Conservation (phyloP, 2,888 invertebrate species). For the Morpho helenor region DNA sequence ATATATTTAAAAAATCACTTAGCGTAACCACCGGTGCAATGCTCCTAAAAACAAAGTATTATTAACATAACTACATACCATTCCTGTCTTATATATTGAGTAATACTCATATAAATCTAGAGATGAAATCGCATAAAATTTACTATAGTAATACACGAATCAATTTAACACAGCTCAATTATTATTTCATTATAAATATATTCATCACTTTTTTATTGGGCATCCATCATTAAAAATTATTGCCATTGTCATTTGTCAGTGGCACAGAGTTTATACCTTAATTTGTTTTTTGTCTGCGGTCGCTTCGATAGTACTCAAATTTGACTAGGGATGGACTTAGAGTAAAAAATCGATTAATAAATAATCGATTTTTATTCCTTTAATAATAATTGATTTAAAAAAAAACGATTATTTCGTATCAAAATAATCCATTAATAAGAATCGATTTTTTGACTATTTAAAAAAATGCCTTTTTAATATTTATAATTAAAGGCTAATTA, state of each 20-base stretch:
- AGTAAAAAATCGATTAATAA: too few species aligned
- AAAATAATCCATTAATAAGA: too few species aligned
- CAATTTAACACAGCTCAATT: constrained; percentile 35
- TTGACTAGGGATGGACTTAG: too few species aligned
- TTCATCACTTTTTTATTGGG: constrained; percentile 37
- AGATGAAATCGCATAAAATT: constrained; percentile 28
- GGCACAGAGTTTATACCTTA: too few species aligned
- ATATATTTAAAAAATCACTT: constrained; percentile 19
- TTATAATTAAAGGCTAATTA: too few species aligned
- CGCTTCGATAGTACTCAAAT: too few species aligned
- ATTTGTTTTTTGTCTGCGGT: too few species aligned
- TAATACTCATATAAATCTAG: constrained; percentile 32
- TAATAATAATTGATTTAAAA: too few species aligned
- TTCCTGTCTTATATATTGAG: constrained; percentile 41
- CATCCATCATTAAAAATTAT: constrained; percentile 25
- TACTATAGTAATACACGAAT: constrained; percentile 38
- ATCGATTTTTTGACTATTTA: too few species aligned
- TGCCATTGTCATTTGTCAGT: neutral
- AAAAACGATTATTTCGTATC: too few species aligned
- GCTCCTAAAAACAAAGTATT: constrained; percentile 21
- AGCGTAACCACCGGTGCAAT: constrained; percentile 57
- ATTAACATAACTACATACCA: constrained; percentile 42
- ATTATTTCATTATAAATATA: constrained; percentile 37
- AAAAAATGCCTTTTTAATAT: too few species aligned
- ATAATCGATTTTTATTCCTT: too few species aligned